These are phyloP conservation scores for Eurystomus gularis DNA, from an alignment of 2,113 vertebrate species.

Conservation along the genomic window DNA sequence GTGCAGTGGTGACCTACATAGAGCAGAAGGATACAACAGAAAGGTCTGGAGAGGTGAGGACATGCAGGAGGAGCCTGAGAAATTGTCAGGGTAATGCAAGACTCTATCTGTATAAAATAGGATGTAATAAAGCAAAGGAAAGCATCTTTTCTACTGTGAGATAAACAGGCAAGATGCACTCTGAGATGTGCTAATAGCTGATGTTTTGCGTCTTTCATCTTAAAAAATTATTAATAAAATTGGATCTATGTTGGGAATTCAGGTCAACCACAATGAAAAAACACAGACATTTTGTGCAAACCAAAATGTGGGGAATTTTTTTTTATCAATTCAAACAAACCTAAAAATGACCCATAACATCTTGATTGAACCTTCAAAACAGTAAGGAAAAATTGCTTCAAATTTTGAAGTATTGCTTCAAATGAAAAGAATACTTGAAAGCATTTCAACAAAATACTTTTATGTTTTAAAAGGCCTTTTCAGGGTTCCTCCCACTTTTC, in stretches of 20 bases:
- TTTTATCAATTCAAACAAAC: neutral
- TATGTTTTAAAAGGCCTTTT: neutral
- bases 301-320: neutral
- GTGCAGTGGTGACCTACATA: slow-evolving; percentile 54
- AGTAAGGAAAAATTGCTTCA: neutral
- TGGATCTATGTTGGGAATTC: neutral
- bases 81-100: neutral
- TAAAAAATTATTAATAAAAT: neutral
- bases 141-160: neutral
- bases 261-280: neutral
- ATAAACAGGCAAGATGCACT: neutral
- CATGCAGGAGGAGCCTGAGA: neutral
- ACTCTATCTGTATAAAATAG: neutral
- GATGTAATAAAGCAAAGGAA: neutral
- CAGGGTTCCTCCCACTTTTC: neutral
- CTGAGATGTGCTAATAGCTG: neutral
- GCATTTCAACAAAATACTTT: neutral
- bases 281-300: neutral
- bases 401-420: neutral
- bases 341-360: neutral
- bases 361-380: neutral
- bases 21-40: neutral
- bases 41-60: slow-evolving; percentile 24
- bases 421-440: neutral
- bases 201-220: neutral